Evolutionary conservation across 2,888 invertebrate genomes (phyloP).

Genomic region (Bursaphelenchus okinawaensis): DNA sequence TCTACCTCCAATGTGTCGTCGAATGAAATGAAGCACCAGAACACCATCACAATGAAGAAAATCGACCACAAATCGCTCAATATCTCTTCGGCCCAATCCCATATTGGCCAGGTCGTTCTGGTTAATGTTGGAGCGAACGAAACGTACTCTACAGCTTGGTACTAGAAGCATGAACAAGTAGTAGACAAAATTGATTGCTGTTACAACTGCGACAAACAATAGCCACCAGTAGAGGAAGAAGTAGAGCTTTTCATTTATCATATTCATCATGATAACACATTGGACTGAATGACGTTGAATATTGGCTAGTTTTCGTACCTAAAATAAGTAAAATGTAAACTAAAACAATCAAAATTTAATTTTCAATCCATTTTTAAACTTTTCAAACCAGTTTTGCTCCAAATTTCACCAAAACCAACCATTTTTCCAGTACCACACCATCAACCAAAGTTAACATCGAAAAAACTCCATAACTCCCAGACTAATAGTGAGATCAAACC

Average conservation of each 20-base stretch:
- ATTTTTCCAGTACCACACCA: too few species aligned
- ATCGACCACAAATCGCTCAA: slow-evolving; percentile 31
- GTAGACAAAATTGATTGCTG: slow-evolving; percentile 46
- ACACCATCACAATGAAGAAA: slow-evolving; percentile 47
- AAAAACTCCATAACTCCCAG: too few species aligned
- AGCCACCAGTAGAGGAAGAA: slow-evolving; percentile 45
- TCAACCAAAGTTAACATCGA: too few species aligned
- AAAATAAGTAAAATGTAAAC: too few species aligned
- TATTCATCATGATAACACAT: slow-evolving; percentile 42
- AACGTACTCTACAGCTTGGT: slow-evolving; percentile 32
- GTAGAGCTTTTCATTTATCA: slow-evolving; percentile 46
- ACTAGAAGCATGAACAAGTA: slow-evolving; percentile 31
- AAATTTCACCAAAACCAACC: too few species aligned
- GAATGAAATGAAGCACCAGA: slow-evolving; percentile 42
- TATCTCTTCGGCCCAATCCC: slow-evolving; percentile 7
- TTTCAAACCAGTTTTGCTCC: too few species aligned
- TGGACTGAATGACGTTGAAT: slow-evolving; percentile 42
- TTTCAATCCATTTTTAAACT: too few species aligned
- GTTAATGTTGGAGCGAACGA: slow-evolving; percentile 33
- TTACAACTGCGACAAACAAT: slow-evolving; percentile 34
- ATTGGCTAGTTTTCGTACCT: slow-evolving; percentile 38
- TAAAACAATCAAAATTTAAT: too few species aligned
- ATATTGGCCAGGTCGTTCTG: slow-evolving; percentile 15
- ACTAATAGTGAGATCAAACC: too few species aligned
- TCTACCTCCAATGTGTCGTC: slow-evolving; percentile 45